Percentiles rank a stretch among this genome's conserved stretches.
Conservation (phyloP, 2,888 invertebrate genomes). For the Sipunculus nudus region DNA sequence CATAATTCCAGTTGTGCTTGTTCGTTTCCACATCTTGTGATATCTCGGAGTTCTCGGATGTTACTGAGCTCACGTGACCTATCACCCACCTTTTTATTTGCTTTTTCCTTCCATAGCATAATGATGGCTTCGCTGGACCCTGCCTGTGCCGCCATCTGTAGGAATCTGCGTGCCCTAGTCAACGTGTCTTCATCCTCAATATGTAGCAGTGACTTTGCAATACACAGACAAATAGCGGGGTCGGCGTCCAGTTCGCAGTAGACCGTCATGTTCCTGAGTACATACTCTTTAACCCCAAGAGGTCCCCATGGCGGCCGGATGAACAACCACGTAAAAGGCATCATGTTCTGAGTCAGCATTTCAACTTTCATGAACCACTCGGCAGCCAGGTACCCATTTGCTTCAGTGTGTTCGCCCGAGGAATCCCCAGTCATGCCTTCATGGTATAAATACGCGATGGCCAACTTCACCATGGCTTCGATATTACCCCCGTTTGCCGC, state of each 20-base stretch:
- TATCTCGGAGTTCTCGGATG: conserved; percentile 55
- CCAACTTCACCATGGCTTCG: conserved; percentile 61
- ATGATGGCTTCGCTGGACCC: conserved; percentile 50
- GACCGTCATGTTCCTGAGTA: conserved; percentile 56
- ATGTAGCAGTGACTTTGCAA: conserved; percentile 54
- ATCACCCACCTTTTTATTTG: too few relatives aligned
- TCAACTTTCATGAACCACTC: conserved; percentile 59
- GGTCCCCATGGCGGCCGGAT: conserved; percentile 63
- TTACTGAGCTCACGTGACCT: conserved; percentile 49
- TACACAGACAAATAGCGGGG: conserved; percentile 52
- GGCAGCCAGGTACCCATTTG: conserved; percentile 58
- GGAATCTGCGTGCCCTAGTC: conserved; percentile 41
- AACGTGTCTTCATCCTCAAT: conserved; percentile 44
- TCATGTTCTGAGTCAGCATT: conserved; percentile 45
- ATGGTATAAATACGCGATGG: conserved; percentile 63
- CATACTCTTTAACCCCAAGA: conserved; percentile 59
- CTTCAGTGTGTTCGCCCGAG: conserved; percentile 48
- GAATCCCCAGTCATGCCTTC: conserved; percentile 58
- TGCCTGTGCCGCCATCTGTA: conserved; percentile 45
- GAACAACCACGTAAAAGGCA: conserved; percentile 64
- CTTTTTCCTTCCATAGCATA: conserved; percentile 47
- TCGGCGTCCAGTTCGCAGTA: conserved; percentile 45
- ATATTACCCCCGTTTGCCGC: conserved; percentile 57
- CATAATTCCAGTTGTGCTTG: conserved; percentile 55
- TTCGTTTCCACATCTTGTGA: conserved; percentile 45